Conservation (phyloP, 2,797 vertebrate species). For the Hydrolagus colliei region DNA sequence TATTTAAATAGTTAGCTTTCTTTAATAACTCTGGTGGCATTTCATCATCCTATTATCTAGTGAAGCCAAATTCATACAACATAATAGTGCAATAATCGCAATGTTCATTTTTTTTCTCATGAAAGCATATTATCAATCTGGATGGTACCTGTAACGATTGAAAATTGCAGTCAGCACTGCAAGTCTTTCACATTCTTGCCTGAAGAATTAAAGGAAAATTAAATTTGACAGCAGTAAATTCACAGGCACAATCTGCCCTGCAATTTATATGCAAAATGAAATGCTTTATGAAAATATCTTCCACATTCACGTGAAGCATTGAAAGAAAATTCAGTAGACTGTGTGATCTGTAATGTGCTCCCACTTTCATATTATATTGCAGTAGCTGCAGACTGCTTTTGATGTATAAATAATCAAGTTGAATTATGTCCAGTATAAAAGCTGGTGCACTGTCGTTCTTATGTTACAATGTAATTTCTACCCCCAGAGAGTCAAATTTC, state of each 20-base stretch:
- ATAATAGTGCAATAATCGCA: constrained; percentile 72
- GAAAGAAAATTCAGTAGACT: constrained; percentile 59
- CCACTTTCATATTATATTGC: constrained; percentile 80
- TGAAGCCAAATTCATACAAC: constrained; percentile 82
- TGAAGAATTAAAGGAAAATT: constrained; percentile 99
- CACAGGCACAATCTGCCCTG: constrained; percentile 67
- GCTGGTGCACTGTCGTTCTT: constrained; percentile 74
- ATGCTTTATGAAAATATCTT: constrained; percentile 80
- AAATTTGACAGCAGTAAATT: constrained; percentile 98
- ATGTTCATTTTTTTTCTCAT: constrained; percentile 81
- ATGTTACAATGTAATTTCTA: constrained; percentile 97
- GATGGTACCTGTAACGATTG: constrained; percentile 81
- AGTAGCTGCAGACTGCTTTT: constrained; percentile 80
- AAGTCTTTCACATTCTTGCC: constrained; percentile 71
- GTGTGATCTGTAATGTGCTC: constrained; percentile 68
- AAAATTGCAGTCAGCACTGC: constrained; percentile 81
- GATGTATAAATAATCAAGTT: constrained; percentile 99
- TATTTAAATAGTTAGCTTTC: constrained; percentile 61
- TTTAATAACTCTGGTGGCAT: constrained; percentile 92
- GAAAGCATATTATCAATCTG: constrained; percentile 95
- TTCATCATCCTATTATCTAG: constrained; percentile 92
- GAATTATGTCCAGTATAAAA: constrained; percentile 83
- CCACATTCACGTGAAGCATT: constrained; percentile 69
- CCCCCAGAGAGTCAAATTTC: constrained; percentile 95
- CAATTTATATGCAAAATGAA: constrained; percentile 98